Percentiles rank a stretch among this genome's conserved stretches.
Evolutionary conservation across 2,113 vertebrate species (phyloP).

Genomic region (Labeo catla): DNA sequence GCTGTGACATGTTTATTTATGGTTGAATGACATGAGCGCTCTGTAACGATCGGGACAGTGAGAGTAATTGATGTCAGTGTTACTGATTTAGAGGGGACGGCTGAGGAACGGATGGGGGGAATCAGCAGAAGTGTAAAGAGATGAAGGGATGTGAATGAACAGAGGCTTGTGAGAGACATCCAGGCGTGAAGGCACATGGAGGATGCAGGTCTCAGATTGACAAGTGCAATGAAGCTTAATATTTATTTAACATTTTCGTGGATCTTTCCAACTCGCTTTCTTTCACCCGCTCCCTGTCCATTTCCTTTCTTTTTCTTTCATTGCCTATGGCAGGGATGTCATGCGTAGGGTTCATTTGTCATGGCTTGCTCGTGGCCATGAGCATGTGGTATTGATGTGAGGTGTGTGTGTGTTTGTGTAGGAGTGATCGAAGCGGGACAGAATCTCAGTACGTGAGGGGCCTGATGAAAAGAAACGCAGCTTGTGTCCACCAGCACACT

Average conservation of each 20-base stretch:
- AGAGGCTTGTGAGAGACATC: conserved; percentile 3
- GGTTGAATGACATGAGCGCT: background rate
- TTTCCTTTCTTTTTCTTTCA: conserved; percentile 5
- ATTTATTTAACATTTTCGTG: conserved; percentile 29
- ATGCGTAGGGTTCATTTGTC: conserved; percentile 41
- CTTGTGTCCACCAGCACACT: conserved; percentile 22
- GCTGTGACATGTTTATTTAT: conserved; percentile 9
- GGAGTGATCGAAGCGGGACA: conserved; percentile 19
- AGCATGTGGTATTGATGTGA: conserved; percentile 44
- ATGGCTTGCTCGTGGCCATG: conserved; percentile 42
- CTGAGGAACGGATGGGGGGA: background rate
- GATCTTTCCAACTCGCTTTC: conserved; percentile 54
- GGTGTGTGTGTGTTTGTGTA: conserved; percentile 36
- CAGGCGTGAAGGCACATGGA: conserved; percentile 7
- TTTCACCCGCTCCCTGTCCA: conserved; percentile 24
- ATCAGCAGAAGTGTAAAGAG: conserved; percentile 24
- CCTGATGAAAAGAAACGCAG: conserved; percentile 24
- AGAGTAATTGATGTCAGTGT: conserved; percentile 33
- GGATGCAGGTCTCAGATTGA: background rate
- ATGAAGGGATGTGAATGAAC: background rate
- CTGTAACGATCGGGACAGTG: background rate
- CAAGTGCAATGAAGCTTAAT: conserved; percentile 19
- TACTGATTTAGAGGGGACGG: background rate
- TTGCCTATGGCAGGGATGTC: background rate
- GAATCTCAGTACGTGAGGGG: conserved; percentile 18